Evolutionary conservation across 2,888 invertebrate species (phyloP), one percentile per base, ranked within the genome.

Genomic region (Melangyna quadrimaculata): DNA sequence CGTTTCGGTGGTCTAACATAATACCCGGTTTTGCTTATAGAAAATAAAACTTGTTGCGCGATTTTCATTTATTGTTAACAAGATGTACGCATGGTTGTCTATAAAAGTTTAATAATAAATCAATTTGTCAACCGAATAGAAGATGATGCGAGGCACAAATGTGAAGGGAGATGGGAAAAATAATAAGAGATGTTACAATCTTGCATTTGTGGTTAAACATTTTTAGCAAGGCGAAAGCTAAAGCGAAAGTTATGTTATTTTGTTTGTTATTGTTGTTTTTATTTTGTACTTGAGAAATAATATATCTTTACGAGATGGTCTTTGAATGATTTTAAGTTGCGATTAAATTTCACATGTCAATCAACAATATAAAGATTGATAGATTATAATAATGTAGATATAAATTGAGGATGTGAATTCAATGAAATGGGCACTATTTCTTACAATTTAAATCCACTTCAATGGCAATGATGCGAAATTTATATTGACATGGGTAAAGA

Each of bases 121-220:
- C 72, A 78, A 78, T 72, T 72, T 78, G 78, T 78, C 78, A 78
- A 78, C 72, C 3, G 29, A 35, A 40, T 61, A 8, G 12, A 45
- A 45, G 43, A 45, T 59, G 43, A 37, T 8, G 17, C 19, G 10
- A n/a, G 14, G 14, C 4, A 4, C 0, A n/a, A n/a, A n/a, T n/a
- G n/a, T n/a, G n/a, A n/a, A n/a, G n/a, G n/a, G n/a, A n/a, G n/a
- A n/a, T n/a, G n/a, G 14, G 59, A 17, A 35, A 51, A 51, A 51
- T n/a, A n/a, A 24, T 51, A 19, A 45, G 32, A 65, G 27, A 45
- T 45, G 29, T 65, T 65, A 19, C 43, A 45, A 65, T 45, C 29
- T 45, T 65, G 65, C 29, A 32, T 35, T 5, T 65, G 65, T 27
- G 29, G 29, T 14, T 43, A 12, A 17, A 29, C 29, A 65, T 55